phyloP scores from a whole-genome alignment of 2,888 invertebrate genomes.

The Craniophora ligustri region DNA sequence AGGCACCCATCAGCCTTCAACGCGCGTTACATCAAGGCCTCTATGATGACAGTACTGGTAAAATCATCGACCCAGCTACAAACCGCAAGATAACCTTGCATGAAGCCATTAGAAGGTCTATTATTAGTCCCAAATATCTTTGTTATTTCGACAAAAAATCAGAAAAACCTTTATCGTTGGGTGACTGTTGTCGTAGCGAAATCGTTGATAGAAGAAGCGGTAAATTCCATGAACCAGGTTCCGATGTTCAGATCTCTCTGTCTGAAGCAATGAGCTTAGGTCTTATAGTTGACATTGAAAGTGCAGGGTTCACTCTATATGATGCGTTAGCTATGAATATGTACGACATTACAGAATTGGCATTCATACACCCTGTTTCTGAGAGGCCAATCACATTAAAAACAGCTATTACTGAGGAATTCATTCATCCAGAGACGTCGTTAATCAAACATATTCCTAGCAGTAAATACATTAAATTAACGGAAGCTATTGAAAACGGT shows the following conservation, averaged over 20 bases:
- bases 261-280: conserved; percentile 93
- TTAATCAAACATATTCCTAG: conserved; percentile 91
- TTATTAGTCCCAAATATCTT: conserved; percentile 93
- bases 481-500: conserved; percentile 91
- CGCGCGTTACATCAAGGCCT: conserved; percentile 95
- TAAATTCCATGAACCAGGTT: conserved; percentile 92
- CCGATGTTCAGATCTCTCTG: conserved; percentile 90
- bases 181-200: conserved; percentile 94
- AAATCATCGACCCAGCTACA: conserved; percentile 94
- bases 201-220: conserved; percentile 94
- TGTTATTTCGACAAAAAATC: conserved; percentile 94
- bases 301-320: conserved; percentile 93
- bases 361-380: conserved; percentile 93
- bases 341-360: conserved; percentile 90
- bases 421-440: conserved; percentile 93
- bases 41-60: conserved; percentile 94
- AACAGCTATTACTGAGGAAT: conserved; percentile 92
- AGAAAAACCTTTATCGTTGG: conserved; percentile 91
- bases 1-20: conserved; percentile 94
- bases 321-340: conserved; percentile 94
- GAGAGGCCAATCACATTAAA: conserved; percentile 92
- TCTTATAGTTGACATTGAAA: conserved; percentile 95
- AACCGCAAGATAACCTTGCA: conserved; percentile 94
- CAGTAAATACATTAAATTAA: conserved; percentile 92
- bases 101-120: conserved; percentile 94